These are phyloP conservation scores for Echinops telfairi DNA, from an alignment of 2,113 vertebrate genomes.

Conservation along the genomic window DNA sequence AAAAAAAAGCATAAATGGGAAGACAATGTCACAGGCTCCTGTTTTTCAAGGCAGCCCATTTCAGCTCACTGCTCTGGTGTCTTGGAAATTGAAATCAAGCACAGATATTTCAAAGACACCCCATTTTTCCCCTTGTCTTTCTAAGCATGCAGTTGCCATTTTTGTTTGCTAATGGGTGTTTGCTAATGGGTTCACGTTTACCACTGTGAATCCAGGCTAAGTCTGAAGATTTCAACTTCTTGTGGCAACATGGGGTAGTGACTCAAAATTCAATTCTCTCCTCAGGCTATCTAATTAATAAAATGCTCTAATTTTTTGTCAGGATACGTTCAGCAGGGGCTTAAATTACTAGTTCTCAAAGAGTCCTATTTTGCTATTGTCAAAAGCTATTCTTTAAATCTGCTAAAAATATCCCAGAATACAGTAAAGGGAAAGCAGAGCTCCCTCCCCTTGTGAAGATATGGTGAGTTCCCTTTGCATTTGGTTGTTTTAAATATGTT, in stretches of 20 bases:
- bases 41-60: slow-evolving; percentile 59
- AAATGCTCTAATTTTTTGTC: slow-evolving; percentile 82
- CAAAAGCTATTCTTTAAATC: slow-evolving; percentile 78
- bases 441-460: slow-evolving; percentile 54
- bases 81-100: slow-evolving; percentile 34
- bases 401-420: slow-evolving; percentile 84
- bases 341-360: slow-evolving; percentile 82
- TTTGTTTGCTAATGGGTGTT: slow-evolving; percentile 26
- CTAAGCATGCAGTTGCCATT: slow-evolving; percentile 26
- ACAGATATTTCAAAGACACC: neutral
- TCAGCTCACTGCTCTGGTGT: slow-evolving; percentile 27
- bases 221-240: slow-evolving; percentile 78
- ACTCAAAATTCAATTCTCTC: slow-evolving; percentile 83
- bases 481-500: slow-evolving; percentile 64
- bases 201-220: slow-evolving; percentile 48
- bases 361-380: slow-evolving; percentile 79
- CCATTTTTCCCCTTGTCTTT: slow-evolving; percentile 18
- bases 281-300: slow-evolving; percentile 82
- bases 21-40: slow-evolving; percentile 29
- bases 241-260: slow-evolving; percentile 78
- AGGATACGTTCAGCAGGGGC: slow-evolving; percentile 78
- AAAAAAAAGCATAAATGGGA: neutral
- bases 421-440: slow-evolving; percentile 73
- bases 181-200: slow-evolving; percentile 26
- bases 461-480: slow-evolving; percentile 56